Evolutionary conservation across 2,797 vertebrate species (phyloP).

Genomic region (Megaceryle alcyon): DNA sequence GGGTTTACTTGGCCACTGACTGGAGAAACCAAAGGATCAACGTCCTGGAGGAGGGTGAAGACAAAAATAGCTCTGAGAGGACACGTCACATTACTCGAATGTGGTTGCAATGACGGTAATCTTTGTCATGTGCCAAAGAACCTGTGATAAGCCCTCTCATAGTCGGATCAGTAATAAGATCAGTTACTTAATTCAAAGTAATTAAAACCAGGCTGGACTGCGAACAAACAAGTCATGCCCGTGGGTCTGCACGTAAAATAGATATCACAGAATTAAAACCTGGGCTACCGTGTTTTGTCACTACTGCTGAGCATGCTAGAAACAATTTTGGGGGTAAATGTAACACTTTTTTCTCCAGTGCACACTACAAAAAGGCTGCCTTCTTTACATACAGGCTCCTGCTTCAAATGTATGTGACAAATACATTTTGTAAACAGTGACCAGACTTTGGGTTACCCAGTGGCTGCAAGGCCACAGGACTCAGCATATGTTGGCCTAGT

Average conservation of each 20-base stretch:
- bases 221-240: background rate
- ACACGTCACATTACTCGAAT: background rate
- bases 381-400: background rate
- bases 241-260: background rate
- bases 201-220: constrained; percentile 48
- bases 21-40: constrained; percentile 5
- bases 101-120: background rate
- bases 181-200: constrained; percentile 62
- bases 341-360: background rate
- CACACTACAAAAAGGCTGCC: background rate
- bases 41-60: background rate
- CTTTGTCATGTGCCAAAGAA: constrained; percentile 33
- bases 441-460: background rate
- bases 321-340: background rate
- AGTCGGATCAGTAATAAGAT: constrained; percentile 48
- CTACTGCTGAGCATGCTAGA: background rate
- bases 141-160: constrained; percentile 61
- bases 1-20: background rate
- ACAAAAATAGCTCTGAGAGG: background rate
- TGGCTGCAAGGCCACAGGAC: rapidly evolving
- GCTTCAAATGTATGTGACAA: background rate
- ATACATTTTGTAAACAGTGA: background rate
- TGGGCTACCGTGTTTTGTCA: background rate
- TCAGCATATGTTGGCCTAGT: rapidly evolving
- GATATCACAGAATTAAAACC: background rate